Evolutionary conservation across 2,797 vertebrate species (phyloP), one percentile per base, ranked within the genome.

Genomic region (Malurus splendens): DNA sequence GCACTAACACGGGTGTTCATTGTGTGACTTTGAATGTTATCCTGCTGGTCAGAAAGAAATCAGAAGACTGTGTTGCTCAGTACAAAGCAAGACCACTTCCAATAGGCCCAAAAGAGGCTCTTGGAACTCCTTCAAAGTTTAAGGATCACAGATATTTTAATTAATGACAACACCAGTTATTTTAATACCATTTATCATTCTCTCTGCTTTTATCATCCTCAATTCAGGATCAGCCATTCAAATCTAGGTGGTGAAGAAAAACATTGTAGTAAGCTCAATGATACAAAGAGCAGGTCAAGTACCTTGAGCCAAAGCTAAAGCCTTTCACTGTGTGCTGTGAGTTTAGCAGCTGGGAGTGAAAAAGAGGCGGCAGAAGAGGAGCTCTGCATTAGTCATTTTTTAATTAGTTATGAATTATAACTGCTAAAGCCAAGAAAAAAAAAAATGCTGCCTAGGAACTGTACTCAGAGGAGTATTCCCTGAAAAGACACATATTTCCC

Each of bases 331-430:
- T 1, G 2, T 33, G 44, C 27, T 68, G 19, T 3, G 17, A 86
- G 36, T 30, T 87, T 33, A 23, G n/a, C 7, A 39, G 9, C 0
- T 9, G 2, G 23, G 65, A 24, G 9, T 15, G 5, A 42, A 73
- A 32, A 32, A 5, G 7, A 4, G 2, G 0, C 3, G 13, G 0
- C 8, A 23, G 33, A 27, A 30, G 6, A 24, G 70, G 19, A 42
- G 10, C 14, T 55, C 44, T 36, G 3, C 25, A 51, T 51, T 24
- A 47, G n/a, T 75, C 0, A 24, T 48, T 38, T 68, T 78, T 93
- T 70, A 27, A 18, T 56, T 70, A n/a, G 28, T 51, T 62, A 42
- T 22, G 22, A 33, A 15, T 36, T 23, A 62, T 10, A 14, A 33
- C 11, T 65, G 27, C 51, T 54, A 45, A 48, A 85, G 14, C 19